phyloP scores from a whole-genome alignment of 2,113 vertebrate species.

The Zonotrichia leucophrys region DNA sequence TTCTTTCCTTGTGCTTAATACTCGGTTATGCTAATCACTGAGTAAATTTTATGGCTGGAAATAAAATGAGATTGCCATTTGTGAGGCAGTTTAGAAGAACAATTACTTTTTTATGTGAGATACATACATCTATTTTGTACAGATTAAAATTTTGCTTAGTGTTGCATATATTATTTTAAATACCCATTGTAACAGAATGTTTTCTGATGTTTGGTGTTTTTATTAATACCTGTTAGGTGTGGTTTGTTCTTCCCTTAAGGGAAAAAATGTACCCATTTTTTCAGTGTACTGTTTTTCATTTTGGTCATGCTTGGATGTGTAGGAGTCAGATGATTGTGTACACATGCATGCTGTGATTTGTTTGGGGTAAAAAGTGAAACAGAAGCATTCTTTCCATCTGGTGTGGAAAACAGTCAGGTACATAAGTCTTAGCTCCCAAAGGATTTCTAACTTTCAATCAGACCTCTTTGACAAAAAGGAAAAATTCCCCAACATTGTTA shows the following conservation, averaged over 20 bases:
- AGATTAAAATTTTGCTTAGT: background rate
- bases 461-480: background rate
- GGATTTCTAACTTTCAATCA: background rate
- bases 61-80: background rate
- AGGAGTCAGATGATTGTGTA: background rate
- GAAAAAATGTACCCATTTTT: background rate
- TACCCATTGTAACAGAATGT: background rate
- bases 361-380: background rate
- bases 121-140: background rate
- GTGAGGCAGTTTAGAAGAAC: background rate
- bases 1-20: background rate
- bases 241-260: background rate
- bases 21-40: background rate
- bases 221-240: conserved; percentile 4
- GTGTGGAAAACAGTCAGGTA: background rate
- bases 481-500: background rate
- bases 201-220: background rate
- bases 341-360: background rate
- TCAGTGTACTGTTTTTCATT: background rate
- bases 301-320: background rate
- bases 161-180: background rate
- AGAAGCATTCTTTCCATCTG: background rate
- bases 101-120: background rate
- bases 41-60: background rate
- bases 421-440: background rate